phyloP scores from a whole-genome alignment of 2,113 vertebrate genomes.

The Numenius arquata region DNA sequence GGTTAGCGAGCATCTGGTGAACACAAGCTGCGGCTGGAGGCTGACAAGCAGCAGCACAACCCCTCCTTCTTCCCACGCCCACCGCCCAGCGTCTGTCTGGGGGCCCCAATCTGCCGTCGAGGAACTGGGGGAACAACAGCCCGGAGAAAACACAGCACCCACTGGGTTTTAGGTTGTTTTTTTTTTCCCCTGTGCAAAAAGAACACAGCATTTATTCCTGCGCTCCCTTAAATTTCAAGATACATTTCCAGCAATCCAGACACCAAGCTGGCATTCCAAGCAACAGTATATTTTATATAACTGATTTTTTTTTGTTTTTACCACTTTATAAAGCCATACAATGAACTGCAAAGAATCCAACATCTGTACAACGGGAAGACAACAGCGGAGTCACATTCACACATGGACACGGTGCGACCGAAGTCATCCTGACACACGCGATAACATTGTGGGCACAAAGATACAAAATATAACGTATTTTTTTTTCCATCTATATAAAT shows the following conservation, averaged over 20 bases:
- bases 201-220: conserved; percentile 40
- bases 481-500: conserved; percentile 83
- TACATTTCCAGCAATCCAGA: conserved; percentile 39
- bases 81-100: neutral
- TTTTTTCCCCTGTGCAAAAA: conserved; percentile 1
- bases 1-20: conserved; percentile 35
- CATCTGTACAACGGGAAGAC: conserved; percentile 82
- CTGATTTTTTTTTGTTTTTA: conserved; percentile 77
- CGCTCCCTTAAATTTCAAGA: conserved; percentile 14
- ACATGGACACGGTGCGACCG: conserved; percentile 50
- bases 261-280: conserved; percentile 67
- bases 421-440: conserved; percentile 62
- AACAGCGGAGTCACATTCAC: conserved; percentile 78
- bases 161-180: neutral
- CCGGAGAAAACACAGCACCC: neutral
- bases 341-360: conserved; percentile 80
- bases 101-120: neutral
- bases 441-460: conserved; percentile 68
- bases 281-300: conserved; percentile 75
- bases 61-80: conserved; percentile 38
- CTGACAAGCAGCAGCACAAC: conserved; percentile 29
- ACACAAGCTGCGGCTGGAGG: conserved; percentile 9
- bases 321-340: conserved; percentile 94
- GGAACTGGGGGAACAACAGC: neutral
- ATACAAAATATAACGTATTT: conserved; percentile 80